A percentile compares a stretch with the other conserved stretches of the same genome.
Conservation (phyloP, 2,113 vertebrate genomes). For the Alethe diademata region DNA sequence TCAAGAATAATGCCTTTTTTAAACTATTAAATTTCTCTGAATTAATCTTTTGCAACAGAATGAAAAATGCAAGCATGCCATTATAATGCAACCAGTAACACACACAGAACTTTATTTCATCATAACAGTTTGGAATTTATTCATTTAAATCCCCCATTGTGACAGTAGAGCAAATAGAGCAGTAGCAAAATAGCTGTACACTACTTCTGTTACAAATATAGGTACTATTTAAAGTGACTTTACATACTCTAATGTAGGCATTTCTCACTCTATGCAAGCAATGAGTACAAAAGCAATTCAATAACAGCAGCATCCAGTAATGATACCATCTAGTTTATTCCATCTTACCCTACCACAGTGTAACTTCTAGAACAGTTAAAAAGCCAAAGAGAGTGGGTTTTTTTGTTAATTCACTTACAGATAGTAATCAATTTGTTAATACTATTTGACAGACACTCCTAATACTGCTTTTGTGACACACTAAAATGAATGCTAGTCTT, state of each 20-base stretch:
- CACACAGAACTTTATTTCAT: slow-evolving; percentile 15
- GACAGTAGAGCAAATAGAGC: not conserved
- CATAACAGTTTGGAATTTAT: slow-evolving; percentile 60
- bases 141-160: slow-evolving; percentile 57
- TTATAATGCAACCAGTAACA: not conserved
- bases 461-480: slow-evolving; percentile 38
- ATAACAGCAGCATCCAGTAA: slow-evolving; percentile 60
- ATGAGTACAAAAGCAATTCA: slow-evolving; percentile 54
- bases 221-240: slow-evolving; percentile 70
- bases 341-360: slow-evolving; percentile 46
- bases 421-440: slow-evolving; percentile 47
- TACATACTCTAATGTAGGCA: slow-evolving; percentile 59
- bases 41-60: not conserved
- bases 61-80: not conserved
- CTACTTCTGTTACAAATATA: slow-evolving; percentile 77
- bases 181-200: slow-evolving; percentile 75
- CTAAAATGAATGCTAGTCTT: slow-evolving; percentile 40
- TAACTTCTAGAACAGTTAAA: slow-evolving; percentile 51
- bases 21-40: not conserved
- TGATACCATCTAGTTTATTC: slow-evolving; percentile 35
- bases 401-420: slow-evolving; percentile 27
- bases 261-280: slow-evolving; percentile 64
- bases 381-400: not conserved
- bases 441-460: slow-evolving; percentile 17
- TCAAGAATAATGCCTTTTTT: not conserved